These are phyloP conservation scores for Agonopterix subpropinquella DNA, from an alignment of 2,888 invertebrate genomes.

Conservation along the genomic window DNA sequence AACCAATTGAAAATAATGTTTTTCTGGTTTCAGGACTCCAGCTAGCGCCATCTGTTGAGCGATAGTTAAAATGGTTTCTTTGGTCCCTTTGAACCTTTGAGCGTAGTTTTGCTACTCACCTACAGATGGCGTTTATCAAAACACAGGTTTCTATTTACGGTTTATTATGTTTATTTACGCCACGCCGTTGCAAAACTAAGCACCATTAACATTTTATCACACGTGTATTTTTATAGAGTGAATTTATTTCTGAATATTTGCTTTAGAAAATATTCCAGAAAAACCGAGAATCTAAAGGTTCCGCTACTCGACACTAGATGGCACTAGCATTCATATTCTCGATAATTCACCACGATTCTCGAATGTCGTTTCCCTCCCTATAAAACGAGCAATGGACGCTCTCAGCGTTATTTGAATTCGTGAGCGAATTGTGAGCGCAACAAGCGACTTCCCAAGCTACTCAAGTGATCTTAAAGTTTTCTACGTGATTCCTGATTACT, in stretches of 20 bases:
- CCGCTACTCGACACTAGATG: slow-evolving; percentile 21
- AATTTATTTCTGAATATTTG: neutral
- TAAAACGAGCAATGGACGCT: slow-evolving; percentile 1
- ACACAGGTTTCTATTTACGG: too few species aligned
- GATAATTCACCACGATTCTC: slow-evolving; percentile 2
- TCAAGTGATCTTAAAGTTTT: neutral
- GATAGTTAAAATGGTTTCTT: too few species aligned
- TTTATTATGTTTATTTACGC: too few species aligned
- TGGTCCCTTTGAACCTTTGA: too few species aligned
- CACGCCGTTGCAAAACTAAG: neutral
- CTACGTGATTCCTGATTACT: slow-evolving; percentile 1
- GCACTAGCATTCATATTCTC: slow-evolving; percentile 4
- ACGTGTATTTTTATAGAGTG: neutral
- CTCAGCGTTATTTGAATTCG: neutral
- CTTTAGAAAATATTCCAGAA: neutral
- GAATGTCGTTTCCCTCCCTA: neutral
- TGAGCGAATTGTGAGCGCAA: neutral
- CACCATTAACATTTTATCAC: neutral
- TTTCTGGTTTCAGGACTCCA: too few species aligned
- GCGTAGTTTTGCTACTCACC: too few species aligned
- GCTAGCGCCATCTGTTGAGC: too few species aligned
- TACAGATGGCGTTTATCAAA: neutral
- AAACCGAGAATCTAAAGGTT: slow-evolving; percentile 5
- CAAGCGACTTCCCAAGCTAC: neutral
- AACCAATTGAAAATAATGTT: too few species aligned